A percentile compares a stretch with the other conserved stretches of the same genome.
Conservation (phyloP, 2,888 invertebrate genomes). For the Dicranocentrus wangi region DNA sequence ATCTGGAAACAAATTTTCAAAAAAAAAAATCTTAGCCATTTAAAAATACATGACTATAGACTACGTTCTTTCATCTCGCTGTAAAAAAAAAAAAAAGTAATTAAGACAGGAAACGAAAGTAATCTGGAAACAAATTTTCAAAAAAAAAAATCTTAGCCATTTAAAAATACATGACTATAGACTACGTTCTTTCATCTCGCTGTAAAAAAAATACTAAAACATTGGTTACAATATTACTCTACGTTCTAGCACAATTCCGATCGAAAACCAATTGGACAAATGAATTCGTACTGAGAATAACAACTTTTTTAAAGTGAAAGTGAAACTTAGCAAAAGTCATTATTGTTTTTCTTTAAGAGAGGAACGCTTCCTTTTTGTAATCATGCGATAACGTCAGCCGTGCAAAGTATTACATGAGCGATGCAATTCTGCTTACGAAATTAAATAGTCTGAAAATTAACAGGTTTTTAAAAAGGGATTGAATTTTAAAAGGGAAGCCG, state of each 20-base stretch:
- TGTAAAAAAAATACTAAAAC: constrained; percentile 11
- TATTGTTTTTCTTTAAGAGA: too few relatives aligned
- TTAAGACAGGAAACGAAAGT: neutral
- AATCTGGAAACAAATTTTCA: neutral
- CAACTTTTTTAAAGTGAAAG: too few relatives aligned
- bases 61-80: constrained; percentile 30
- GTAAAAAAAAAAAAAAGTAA: neutral
- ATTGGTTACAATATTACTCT: too few relatives aligned
- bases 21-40: neutral
- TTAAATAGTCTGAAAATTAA: constrained; percentile 24
- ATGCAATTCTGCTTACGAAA: constrained; percentile 3
- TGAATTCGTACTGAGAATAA: too few relatives aligned
- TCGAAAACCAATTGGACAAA: too few relatives aligned
- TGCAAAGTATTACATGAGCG: constrained; percentile 20
- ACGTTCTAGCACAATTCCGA: too few relatives aligned
- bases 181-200: constrained; percentile 32
- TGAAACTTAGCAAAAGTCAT: too few relatives aligned
- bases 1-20: neutral
- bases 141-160: neutral
- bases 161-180: constrained; percentile 12
- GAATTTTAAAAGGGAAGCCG: neutral
- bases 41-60: constrained; percentile 16
- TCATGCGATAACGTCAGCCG: neutral
- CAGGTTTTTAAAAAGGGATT: neutral
- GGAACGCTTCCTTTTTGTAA: neutral